Conservation (phyloP, 2,113 vertebrate species). For the Bubo blakistoni region DNA sequence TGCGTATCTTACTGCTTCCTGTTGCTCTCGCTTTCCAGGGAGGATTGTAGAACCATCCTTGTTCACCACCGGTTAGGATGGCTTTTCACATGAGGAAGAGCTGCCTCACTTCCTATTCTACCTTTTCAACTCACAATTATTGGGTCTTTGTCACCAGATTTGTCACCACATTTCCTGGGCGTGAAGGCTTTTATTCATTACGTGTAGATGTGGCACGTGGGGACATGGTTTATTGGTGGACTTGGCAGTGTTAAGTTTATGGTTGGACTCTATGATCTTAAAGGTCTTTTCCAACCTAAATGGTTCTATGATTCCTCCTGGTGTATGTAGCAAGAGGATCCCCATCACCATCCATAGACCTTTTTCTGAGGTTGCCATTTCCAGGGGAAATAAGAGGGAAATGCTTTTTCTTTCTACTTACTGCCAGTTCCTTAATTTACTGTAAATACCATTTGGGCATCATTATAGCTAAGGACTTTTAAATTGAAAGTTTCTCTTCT, state of each 20-base stretch:
- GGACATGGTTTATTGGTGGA: not conserved
- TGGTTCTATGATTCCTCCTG: not conserved
- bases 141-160: not conserved
- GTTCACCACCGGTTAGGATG: not conserved
- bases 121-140: not conserved
- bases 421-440: not conserved
- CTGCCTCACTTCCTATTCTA: not conserved
- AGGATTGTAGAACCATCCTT: not conserved
- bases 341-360: not conserved
- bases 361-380: not conserved
- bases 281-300: not conserved
- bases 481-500: not conserved
- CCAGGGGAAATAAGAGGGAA: not conserved
- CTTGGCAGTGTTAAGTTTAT: not conserved
- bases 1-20: not conserved
- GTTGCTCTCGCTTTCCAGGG: accelerated
- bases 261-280: not conserved
- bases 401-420: not conserved
- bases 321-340: not conserved
- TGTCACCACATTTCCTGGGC: not conserved
- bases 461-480: not conserved
- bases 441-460: not conserved
- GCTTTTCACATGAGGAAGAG: not conserved
- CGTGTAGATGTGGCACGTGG: not conserved
- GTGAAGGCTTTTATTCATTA: not conserved